Evolutionary conservation across 2,888 invertebrate genomes (phyloP), one percentile per base, ranked within the genome.

Genomic region (Drosophila paranaensis): DNA sequence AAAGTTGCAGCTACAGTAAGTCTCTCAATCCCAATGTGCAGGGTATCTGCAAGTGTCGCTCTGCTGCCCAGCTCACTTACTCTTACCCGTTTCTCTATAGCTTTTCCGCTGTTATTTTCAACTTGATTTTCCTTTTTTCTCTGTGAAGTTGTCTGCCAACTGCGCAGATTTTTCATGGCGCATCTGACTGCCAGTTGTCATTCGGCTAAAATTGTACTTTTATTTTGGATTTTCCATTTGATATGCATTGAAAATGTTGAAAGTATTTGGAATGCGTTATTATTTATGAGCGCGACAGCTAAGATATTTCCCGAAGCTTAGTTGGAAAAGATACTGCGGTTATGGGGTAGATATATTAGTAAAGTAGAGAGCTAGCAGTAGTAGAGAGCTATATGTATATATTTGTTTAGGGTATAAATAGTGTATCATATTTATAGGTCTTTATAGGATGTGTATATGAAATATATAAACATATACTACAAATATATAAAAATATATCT

Each of bases 211-310:
- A 30, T 58, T 43, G 42, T 43, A 13, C 43, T 50, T 35, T 51
- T 50, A 53, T 62, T 53, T 63, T 43, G 35, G 39, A 43, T 43
- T 33, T 54, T 30, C 14, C 39, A 73, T 76, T 76, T 75, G 45
- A 54, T 70, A 70, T 75, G 76, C 75, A 74, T 74, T 74, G 68
- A 74, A 74, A 74, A 73, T 62, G 61, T 42, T 72, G 58, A 55
- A 71, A 60, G 55, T 71, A 71, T 71, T 71, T 62, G 55, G 37
- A 20, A 54, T 64, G 51, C 51, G n/a, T 74, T 42, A 60, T 60
- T 74, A 74, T 74, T 72, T 66, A 74, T 74, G 50, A 20, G 65
- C 51, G 67, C 51, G 66, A 46, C 55, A 63, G 64, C 37, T 40
- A 27, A 40, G 30, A 57, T 25, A 55, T 50, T 11, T 55, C 43